Evolutionary conservation across 30 jellyfish, hydroid and myxozoan species (phyloP), one percentile per base, ranked within the genome.

Genomic region (Aurelia sp.): DNA sequence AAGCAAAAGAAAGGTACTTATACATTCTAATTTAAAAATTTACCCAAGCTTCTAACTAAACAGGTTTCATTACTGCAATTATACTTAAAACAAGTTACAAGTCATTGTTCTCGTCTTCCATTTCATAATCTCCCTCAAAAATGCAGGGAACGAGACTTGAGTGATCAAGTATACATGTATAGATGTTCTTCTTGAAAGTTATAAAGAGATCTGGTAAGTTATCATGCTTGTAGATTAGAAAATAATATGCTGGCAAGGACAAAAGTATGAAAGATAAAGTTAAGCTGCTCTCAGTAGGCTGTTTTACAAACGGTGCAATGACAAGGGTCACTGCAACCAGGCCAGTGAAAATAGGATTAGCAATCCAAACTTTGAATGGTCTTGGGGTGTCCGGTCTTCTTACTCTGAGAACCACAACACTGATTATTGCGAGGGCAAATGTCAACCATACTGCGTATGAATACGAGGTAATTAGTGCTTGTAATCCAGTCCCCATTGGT

Each of bases 361-460:
- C 82, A n/a, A 84, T 59, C 87, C 87, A 84, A 15, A 84, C 93
- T 71, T 61, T 84, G 74, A 84, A 55, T 15, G 93, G 93, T 38
- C 92, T 67, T 8, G 79, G 70, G 0, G 70, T 3, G 47, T 82
- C 82, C 8, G 92, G 92, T 69, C 51, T 50, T 10, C 70, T 69
- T 12, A 68, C 24, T 33, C 90, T 51, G 4, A 80, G 82, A 66
- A 80, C 75, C 0, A 84, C 62, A 35, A 84, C 93, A 62, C 81
- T 63, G 61, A 84, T 57, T 30, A 74, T 71, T 11, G 93, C 87
- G 10, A 64, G 16, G 18, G 57, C 78, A 57, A 72, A 84, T 53
- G 78, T 61, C 19, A 72, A n/a, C 93, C 93, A 84, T 5, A 72
- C 44, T 0, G 87, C 93, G 48, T 31, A 65, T 20, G 82, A 72